Base-by-base conservation (phyloP, 1,140 invertebrate species). In the Lepidurus couesii region DNA sequence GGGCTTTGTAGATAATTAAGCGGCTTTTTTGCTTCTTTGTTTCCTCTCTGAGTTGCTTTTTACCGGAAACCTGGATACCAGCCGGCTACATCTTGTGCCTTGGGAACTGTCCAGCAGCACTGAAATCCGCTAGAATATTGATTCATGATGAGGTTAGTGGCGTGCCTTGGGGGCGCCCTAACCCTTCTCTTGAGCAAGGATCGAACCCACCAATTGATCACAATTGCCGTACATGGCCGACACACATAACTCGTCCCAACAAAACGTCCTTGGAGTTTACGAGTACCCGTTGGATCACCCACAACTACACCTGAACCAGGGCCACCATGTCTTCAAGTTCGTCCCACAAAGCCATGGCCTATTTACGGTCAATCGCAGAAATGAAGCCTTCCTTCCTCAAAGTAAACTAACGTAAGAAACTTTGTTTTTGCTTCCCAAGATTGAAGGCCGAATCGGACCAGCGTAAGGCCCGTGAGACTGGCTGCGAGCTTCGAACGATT, bases 141-240 rank as follows among this genome's bases (percentile, higher is more conserved):
- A 65, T 65, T 65, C 53, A 65, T 65, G 53, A 65, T 65, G 53
- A 65, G 53, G 53, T 65, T 65, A 65, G 53, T 65, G 53, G n/a
- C 53, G 53, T 65, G 53, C 53, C 53, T 65, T 21, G 53, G 53
- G 11, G 16, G 13, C 53, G 16, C 21, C 53, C 53, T 65, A 65
- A 65, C 53, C 53, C 53, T 65, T 65, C 53, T 65, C 53, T 21
- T 65, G 53, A 65, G 53, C 53, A 65, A 65, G 53, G 53, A 65
- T 65, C 53, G 53, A n/a, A 65, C 53, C 53, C 53, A 65, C 53
- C 53, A 65, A 65, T 65, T 65, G 53, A 65, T 65, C 53, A 65
- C 53, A 65, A 21, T 9, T 65, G 53, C 53, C 53, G 53, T 65
- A 65, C 53, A 65, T 65, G 53, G 53, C 53, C 53, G 53, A 65